A percentile compares a stretch with the other conserved stretches of the same genome.
These are phyloP conservation scores for Eristalis intricaria DNA, from an alignment of 2,888 invertebrate genomes.

Conservation along the genomic window DNA sequence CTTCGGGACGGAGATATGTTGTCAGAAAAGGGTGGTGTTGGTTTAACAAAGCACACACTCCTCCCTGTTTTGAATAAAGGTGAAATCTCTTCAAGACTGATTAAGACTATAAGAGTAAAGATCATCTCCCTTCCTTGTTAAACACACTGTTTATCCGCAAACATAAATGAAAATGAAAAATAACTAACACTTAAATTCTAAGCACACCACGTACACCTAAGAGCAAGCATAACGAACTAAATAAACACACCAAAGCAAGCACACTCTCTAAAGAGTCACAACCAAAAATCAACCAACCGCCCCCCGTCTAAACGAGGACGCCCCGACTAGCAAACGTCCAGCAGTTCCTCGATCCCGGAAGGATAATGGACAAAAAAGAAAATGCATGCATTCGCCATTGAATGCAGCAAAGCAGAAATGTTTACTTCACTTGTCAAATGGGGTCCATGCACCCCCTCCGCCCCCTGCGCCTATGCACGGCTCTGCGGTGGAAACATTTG, in stretches of 20 bases:
- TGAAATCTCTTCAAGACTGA: too few relatives aligned
- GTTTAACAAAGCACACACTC: too few relatives aligned
- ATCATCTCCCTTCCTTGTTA: not conserved
- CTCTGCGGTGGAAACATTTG: slow-evolving; percentile 58
- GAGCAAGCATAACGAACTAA: slow-evolving; percentile 12
- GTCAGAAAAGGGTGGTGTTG: too few relatives aligned
- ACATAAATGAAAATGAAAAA: not conserved
- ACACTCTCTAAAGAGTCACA: not conserved
- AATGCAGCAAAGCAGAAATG: slow-evolving; percentile 10
- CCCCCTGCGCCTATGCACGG: not conserved
- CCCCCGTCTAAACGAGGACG: not conserved
- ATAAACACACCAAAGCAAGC: slow-evolving; percentile 4
- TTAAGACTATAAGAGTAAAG: too few relatives aligned
- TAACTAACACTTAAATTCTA: slow-evolving; percentile 19
- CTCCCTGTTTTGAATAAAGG: too few relatives aligned
- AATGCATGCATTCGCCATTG: slow-evolving; percentile 21
- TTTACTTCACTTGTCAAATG: slow-evolving; percentile 48
- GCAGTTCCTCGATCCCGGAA: slow-evolving; percentile 3
- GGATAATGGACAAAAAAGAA: slow-evolving; percentile 23
- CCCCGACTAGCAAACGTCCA: not conserved
- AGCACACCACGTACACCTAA: slow-evolving; percentile 21
- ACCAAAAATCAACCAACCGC: not conserved
- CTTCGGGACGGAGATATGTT: too few relatives aligned
- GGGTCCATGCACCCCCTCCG: slow-evolving; percentile 15
- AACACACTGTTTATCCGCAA: slow-evolving; percentile 25